A percentile compares a stretch with the other conserved stretches of the same genome.
Conservation (phyloP, 2,797 vertebrate species). For the Oreonectes daqikongensis region DNA sequence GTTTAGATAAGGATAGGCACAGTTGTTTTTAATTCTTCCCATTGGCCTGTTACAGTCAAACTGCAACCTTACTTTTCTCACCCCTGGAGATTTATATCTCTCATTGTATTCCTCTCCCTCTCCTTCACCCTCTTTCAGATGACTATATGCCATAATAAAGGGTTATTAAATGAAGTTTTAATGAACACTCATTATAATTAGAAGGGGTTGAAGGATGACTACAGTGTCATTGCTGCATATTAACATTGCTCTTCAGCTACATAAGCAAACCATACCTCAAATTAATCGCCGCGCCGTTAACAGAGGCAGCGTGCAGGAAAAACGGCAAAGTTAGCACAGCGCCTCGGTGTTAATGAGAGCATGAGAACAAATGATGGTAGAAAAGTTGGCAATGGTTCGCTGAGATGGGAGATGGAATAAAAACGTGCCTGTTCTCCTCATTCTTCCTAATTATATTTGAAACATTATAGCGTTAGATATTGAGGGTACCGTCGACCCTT, state of each 20-base stretch:
- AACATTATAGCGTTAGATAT: conserved; percentile 63
- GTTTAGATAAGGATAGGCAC: conserved; percentile 9
- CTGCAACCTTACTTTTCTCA: conserved; percentile 55
- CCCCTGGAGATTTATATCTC: conserved; percentile 63
- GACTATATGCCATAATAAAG: conserved; percentile 65
- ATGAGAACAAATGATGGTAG: conserved; percentile 37
- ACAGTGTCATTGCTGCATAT: conserved; percentile 63
- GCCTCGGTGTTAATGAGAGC: conserved; percentile 35
- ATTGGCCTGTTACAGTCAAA: not conserved
- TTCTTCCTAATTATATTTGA: conserved; percentile 61
- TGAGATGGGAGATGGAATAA: conserved; percentile 12
- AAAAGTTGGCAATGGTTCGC: conserved; percentile 49
- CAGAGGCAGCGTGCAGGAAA: conserved; percentile 54
- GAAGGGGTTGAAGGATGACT: conserved; percentile 68
- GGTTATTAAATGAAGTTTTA: conserved; percentile 73
- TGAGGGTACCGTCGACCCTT: conserved; percentile 49
- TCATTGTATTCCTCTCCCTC: conserved; percentile 57
- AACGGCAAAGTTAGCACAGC: conserved; percentile 55
- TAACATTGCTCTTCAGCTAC: conserved; percentile 63
- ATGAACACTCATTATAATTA: conserved; percentile 76
- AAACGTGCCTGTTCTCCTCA: conserved; percentile 51
- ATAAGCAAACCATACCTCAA: conserved; percentile 71
- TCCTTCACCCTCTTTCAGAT: conserved; percentile 25
- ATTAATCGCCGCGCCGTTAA: conserved; percentile 67
- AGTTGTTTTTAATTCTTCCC: conserved; percentile 56